These are phyloP conservation scores for Rhabdophis nuchalis DNA, from an alignment of 2,797 vertebrate genomes.

Conservation along the genomic window DNA sequence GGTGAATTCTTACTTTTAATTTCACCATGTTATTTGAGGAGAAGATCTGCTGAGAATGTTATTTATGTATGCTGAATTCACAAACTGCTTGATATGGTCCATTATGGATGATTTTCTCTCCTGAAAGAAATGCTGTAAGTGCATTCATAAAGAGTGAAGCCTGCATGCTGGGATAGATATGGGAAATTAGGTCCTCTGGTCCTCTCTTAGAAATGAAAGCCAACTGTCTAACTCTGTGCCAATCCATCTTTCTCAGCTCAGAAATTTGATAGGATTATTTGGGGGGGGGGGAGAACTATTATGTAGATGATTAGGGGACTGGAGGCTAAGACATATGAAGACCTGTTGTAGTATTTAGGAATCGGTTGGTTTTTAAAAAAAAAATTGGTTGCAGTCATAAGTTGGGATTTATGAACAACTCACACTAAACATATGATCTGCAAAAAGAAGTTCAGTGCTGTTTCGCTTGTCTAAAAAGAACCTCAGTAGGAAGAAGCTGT, in stretches of 20 bases:
- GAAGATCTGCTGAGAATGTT: neutral
- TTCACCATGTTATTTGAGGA: neutral
- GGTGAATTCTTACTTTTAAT: neutral
- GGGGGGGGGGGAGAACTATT: neutral
- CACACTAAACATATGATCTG: neutral
- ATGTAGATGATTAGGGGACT: too few relatives aligned
- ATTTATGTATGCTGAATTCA: neutral
- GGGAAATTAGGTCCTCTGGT: neutral
- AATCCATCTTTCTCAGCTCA: neutral
- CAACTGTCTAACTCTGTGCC: neutral
- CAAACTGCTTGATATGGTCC: neutral
- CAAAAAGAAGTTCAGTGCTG: neutral
- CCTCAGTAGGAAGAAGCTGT: accelerated
- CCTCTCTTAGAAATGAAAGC: neutral
- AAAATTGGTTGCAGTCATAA: neutral
- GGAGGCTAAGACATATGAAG: too few relatives aligned
- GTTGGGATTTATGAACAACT: neutral
- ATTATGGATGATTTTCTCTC: neutral
- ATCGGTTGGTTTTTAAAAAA: neutral
- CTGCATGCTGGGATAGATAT: neutral
- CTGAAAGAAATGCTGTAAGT: neutral
- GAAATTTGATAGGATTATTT: neutral
- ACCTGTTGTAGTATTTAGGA: too few relatives aligned
- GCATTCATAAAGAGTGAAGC: neutral
- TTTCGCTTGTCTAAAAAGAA: neutral